phyloP scores from a whole-genome alignment of 2,888 invertebrate genomes.

The Euphydryas editha region DNA sequence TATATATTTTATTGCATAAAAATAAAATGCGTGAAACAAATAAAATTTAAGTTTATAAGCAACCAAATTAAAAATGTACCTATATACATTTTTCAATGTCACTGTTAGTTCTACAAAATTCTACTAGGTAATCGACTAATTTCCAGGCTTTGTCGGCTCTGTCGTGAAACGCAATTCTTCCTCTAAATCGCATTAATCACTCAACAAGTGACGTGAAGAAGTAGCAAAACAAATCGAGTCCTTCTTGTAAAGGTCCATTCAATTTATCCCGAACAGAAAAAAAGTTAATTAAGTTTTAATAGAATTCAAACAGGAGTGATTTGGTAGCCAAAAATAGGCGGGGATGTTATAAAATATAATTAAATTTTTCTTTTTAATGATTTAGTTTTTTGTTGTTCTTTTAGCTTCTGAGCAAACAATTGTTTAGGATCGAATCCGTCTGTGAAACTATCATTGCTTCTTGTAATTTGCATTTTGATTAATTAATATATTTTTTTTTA shows the following conservation, averaged over 20 bases:
- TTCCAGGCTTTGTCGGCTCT: conserved; percentile 65
- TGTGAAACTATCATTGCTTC: conserved; percentile 12
- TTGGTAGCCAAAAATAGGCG: conserved; percentile 84
- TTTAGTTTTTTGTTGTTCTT: conserved; percentile 60
- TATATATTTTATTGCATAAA: too few species aligned
- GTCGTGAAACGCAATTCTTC: conserved; percentile 68
- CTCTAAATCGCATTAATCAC: conserved; percentile 79
- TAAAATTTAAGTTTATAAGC: neutral
- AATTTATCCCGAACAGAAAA: conserved; percentile 75
- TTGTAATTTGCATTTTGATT: conserved; percentile 5
- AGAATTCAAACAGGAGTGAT: conserved; percentile 81
- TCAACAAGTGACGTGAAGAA: conserved; percentile 79
- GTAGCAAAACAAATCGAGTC: conserved; percentile 82
- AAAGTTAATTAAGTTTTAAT: conserved; percentile 84
- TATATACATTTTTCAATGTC: conserved; percentile 30
- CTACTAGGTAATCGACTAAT: conserved; percentile 38
- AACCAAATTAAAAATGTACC: too few species aligned
- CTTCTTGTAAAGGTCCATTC: conserved; percentile 72
- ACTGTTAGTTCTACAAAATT: conserved; percentile 19
- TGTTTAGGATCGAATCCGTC: conserved; percentile 36
- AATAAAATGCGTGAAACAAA: neutral
- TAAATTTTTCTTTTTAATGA: conserved; percentile 76
- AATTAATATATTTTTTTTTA: neutral
- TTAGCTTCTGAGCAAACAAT: conserved; percentile 76
- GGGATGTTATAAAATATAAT: conserved; percentile 81